Evolutionary conservation across 2,888 invertebrate genomes (phyloP), one percentile per base, ranked within the genome.

Genomic region (Cryptocheilus praepositus): DNA sequence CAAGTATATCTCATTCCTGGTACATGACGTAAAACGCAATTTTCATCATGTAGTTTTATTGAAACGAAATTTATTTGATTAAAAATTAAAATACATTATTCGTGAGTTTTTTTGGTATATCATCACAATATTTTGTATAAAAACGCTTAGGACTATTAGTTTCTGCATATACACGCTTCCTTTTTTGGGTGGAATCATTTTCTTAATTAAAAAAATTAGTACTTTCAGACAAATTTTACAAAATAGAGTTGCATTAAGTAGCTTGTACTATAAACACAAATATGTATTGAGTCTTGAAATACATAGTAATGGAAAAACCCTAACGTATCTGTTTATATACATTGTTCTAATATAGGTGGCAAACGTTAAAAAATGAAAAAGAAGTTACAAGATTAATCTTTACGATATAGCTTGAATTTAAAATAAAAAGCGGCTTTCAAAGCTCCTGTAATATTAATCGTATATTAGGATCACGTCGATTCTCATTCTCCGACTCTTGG

Each of bases 51-150:
- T 28, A 7, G 51, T 18, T 54, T 70, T 79, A 78, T 78, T 71
- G 80, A 83, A 81, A 81, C 74, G 72, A 82, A 81, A 81, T 85
- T 82, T 84, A 83, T 84, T 84, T 74, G 72, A 77, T 80, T 80
- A 77, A 77, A 84, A 81, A 84, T 81, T 80, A 81, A 80, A 82
- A 83, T 85, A 85, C 83, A 85, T 80, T 72, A 79, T 77, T 73
- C 70, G 77, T 74, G 77, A 79, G 71, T 70, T 78, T 64, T 74
- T 79, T 83, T 83, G 78, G 76, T 81, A 71, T 71, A 73, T 74
- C 71, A 82, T 82, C 82, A 79, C 81, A 83, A 77, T 74, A 67
- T 71, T 76, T 76, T 72, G 80, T 81, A 80, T 77, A 82, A 84
- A 83, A 78, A 77, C 77, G 70, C 77, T 82, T 82, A 79, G 69